phyloP scores from a whole-genome alignment of 2,888 invertebrate genomes.

The Drosophila cognata region DNA sequence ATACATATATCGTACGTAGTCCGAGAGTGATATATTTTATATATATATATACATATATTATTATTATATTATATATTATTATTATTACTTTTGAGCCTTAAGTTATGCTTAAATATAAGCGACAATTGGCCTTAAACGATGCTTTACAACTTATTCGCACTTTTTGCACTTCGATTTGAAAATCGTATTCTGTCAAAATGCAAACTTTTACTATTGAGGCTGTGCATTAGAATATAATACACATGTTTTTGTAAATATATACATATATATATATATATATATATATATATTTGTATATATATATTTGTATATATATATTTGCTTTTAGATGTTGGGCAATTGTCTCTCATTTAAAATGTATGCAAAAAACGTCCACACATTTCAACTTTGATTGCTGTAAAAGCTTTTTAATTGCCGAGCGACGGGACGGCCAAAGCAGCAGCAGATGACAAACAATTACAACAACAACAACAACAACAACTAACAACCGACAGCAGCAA shows the following conservation, averaged over 20 bases:
- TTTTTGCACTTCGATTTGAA: neutral
- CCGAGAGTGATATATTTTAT: neutral
- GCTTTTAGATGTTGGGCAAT: neutral
- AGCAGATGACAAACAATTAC: constrained; percentile 9
- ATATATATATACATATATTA: neutral
- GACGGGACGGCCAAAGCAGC: constrained; percentile 17
- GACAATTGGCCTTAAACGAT: neutral
- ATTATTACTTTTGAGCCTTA: neutral
- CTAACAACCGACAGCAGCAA: constrained; percentile 4
- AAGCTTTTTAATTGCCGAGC: constrained; percentile 77
- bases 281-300: neutral
- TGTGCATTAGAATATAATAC: neutral
- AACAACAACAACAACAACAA: constrained; percentile 1
- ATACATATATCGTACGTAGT: neutral
- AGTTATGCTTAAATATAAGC: neutral
- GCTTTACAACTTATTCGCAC: neutral
- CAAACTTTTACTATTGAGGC: neutral
- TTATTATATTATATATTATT: neutral
- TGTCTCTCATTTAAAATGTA: constrained; percentile 1
- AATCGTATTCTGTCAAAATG: neutral
- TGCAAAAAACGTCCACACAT: constrained; percentile 49
- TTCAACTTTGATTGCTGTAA: constrained; percentile 76
- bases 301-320: neutral
- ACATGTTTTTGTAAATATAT: neutral
- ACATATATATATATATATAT: neutral